phyloP scores from a whole-genome alignment of 2,888 invertebrate genomes.

The Cerceris ruficornis region DNA sequence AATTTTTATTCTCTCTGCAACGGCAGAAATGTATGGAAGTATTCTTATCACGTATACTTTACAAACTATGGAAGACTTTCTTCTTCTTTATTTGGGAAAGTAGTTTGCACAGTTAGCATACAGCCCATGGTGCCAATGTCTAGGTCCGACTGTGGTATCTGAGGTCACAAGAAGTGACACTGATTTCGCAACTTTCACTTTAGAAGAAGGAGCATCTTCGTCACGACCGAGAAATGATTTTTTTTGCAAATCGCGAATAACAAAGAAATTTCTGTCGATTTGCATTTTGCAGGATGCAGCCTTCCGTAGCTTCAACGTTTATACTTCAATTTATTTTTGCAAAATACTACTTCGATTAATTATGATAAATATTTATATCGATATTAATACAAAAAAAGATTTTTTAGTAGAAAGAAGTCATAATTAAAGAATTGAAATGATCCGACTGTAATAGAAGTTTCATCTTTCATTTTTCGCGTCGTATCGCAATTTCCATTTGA shows the following conservation, averaged over 20 bases:
- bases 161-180: slow-evolving; percentile 48
- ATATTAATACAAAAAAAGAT: too few relatives aligned
- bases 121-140: slow-evolving; percentile 65
- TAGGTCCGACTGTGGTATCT: slow-evolving; percentile 68
- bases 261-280: neutral
- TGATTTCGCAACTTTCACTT: slow-evolving; percentile 69
- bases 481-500: neutral
- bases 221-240: slow-evolving; percentile 12
- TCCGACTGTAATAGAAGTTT: neutral
- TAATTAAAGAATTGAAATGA: neutral
- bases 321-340: too few relatives aligned
- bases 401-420: too few relatives aligned
- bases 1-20: slow-evolving; percentile 6
- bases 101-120: slow-evolving; percentile 61
- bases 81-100: slow-evolving; percentile 70
- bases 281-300: neutral
- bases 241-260: neutral
- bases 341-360: too few relatives aligned
- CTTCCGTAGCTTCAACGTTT: neutral
- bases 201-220: slow-evolving; percentile 11
- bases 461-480: neutral
- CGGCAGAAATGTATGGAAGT: neutral
- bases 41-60: slow-evolving; percentile 39
- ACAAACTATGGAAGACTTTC: slow-evolving; percentile 63
- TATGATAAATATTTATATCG: too few relatives aligned